Evolutionary conservation across 2,113 vertebrate species (phyloP), one percentile per base, ranked within the genome.

Genomic region (Mellivora capensis): DNA sequence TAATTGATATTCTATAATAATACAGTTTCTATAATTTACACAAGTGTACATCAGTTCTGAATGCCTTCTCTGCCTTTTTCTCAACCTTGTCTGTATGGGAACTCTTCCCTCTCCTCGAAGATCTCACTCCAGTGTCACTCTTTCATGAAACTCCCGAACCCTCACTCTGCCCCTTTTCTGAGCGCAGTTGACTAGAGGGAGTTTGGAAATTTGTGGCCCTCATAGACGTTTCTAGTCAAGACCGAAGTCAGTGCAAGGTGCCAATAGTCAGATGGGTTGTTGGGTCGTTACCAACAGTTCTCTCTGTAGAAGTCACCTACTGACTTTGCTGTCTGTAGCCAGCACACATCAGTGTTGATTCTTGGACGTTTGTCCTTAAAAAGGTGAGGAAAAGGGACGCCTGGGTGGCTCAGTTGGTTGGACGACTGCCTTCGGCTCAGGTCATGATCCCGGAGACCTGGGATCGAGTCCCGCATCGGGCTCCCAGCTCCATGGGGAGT

Each of bases 301-400:
- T 94, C 79, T 93, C 84, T 42, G 91, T 80, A 27, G 4, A 89
- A 90, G 57, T 77, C 54, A 88, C 49, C 79, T 87, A 39, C 54
- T 92, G 79, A 81, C 39, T 31, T 77, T 94, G 59, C 44, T 11
- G 12, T 94, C 71, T 87, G 8, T 44, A n/a, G n/a, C 72, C 61
- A 87, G 54, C 59, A 80, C 44, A 61, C 27, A 76, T 49, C 44
- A 21, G 57, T 52, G 12, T 80, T 95, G 80, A 71, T 93, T 86
- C 77, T 57, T 82, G 86, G 59, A 87, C 21, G 59, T 97, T 93
- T 87, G 57, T 71, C 74, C 37, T 94, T 96, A 42, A 95, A 90
- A 94, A 67, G n/a, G 69, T 31, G 94, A 93, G 94, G 74, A 84
- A 90, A 92, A 83, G 42, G 42, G 42, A 6, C 42, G 6, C 42